Evolutionary conservation across 2,888 invertebrate genomes (phyloP), one percentile per base, ranked within the genome.

Genomic region (Dynastes grantii): DNA sequence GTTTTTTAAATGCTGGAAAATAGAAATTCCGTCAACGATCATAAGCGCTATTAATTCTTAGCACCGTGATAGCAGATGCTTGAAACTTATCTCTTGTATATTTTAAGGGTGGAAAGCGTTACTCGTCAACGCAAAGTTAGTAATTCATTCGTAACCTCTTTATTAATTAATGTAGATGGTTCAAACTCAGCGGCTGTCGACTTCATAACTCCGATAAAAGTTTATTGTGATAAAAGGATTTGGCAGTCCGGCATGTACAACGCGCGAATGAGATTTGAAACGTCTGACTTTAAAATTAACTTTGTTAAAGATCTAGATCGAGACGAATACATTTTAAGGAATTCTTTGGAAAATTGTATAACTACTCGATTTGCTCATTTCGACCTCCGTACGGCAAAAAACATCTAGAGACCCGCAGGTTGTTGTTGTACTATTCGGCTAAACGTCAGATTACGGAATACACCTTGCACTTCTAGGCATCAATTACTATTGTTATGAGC

Each of bases 221-320:
- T 68, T 68, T 68, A 68, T 51, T 51, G 68, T n/a, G 51, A 68
- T 51, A 68, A 68, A 49, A 29, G 68, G 68, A 68, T 68, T 68
- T 51, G 68, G 51, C 49, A 68, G 68, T 68, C 51, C 68, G 27
- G 51, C 3, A 29, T 68, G 29, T 68, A 68, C 68, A 63, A 68
- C 29, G 22, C 11, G 22, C 11, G 68, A 68, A 51, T 68, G 49
- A 29, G 68, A 68, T 51, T 68, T 29, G 68, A 68, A 29, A 68
- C 51, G 51, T 68, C 32, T 13, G 27, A 51, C 65, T 68, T 68
- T 49, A 68, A 32, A 68, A 68, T 68, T 51, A 53, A 68, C 13
- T 29, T 68, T 27, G 49, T 68, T 27, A 51, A 68, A 51, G 67
- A 68, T 51, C 40, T 11, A 1, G 11, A 51, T 49, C 11, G 53